A percentile compares a stretch with the other conserved stretches of the same genome.
phyloP scores from a whole-genome alignment of 1,140 invertebrate species.

The Drosophila serrata region DNA sequence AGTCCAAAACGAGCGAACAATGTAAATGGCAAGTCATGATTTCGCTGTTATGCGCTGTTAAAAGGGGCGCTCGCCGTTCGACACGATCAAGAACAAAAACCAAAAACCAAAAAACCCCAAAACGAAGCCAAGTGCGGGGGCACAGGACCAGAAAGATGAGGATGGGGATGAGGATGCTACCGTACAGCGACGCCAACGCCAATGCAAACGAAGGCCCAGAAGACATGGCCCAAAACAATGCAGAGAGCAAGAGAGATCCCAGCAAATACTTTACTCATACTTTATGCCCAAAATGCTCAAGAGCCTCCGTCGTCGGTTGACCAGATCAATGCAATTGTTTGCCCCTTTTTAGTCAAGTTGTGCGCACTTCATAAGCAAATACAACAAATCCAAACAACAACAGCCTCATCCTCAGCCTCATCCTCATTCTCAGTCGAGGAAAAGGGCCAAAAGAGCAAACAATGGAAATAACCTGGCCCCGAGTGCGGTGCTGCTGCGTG shows the following conservation, averaged over 20 bases:
- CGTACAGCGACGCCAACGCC: conserved; percentile 60
- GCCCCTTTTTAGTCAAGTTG: conserved; percentile 83
- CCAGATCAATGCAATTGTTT: conserved; percentile 82
- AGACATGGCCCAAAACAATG: conserved; percentile 80
- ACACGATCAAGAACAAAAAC: conserved; percentile 84
- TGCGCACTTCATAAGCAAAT: conserved; percentile 83
- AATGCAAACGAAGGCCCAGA: conserved; percentile 58
- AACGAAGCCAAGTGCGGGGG: conserved; percentile 50
- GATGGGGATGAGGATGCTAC: conserved; percentile 61
- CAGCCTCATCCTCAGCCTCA: conserved; percentile 21
- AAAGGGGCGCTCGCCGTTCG: conserved; percentile 85
- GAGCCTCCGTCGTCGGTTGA: conserved; percentile 42
- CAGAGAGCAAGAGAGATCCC: conserved; percentile 51
- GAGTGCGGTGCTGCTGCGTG: conserved; percentile 38
- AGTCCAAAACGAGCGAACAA: conserved; percentile 85
- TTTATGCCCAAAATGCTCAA: conserved; percentile 78
- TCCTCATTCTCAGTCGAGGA: conserved; percentile 4
- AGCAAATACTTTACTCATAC: conserved; percentile 80
- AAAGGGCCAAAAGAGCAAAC: conserved; percentile 77
- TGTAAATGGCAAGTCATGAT: conserved; percentile 85
- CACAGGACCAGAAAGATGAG: conserved; percentile 35
- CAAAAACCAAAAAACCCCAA: conserved; percentile 44
- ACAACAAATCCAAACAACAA: conserved; percentile 64
- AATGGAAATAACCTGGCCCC: conserved; percentile 66
- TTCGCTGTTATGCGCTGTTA: conserved; percentile 85